phyloP scores from a whole-genome alignment of 2,888 invertebrate species.

The Limnephilus rhombicus region DNA sequence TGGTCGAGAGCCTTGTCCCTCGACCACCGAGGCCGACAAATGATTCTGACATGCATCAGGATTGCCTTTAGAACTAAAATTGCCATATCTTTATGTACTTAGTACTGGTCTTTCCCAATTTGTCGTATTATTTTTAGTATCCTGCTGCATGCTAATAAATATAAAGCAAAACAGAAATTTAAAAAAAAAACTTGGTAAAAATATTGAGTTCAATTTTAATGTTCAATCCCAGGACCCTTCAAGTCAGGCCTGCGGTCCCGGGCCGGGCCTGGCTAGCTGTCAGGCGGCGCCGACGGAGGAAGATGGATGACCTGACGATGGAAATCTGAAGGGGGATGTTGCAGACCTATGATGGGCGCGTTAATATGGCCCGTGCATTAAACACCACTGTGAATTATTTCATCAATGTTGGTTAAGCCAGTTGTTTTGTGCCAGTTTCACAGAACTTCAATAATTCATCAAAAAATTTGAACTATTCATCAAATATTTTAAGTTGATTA shows the following conservation, averaged over 20 bases:
- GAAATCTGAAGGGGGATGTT: conserved; percentile 75
- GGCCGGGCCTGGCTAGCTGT: conserved; percentile 74
- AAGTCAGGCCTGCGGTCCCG: conserved; percentile 67
- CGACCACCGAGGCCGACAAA: too few species aligned
- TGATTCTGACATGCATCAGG: too few species aligned
- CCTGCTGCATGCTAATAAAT: background rate
- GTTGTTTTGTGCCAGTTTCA: too few species aligned
- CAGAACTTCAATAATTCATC: too few species aligned
- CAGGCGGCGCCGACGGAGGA: conserved; percentile 78
- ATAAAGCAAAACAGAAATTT: background rate
- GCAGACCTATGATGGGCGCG: conserved; percentile 56
- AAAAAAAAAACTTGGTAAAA: background rate
- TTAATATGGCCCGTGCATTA: conserved; percentile 30
- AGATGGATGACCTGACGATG: conserved; percentile 82
- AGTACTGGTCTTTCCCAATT: too few species aligned
- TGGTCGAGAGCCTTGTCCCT: too few species aligned
- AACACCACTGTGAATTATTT: background rate
- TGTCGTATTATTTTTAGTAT: too few species aligned
- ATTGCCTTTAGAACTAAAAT: too few species aligned
- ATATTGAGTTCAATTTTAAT: background rate
- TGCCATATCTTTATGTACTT: too few species aligned
- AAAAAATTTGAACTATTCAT: too few species aligned
- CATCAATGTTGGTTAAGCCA: too few species aligned
- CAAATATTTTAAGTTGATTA: too few species aligned
- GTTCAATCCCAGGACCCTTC: background rate